A percentile compares a stretch with the other conserved stretches of the same genome.
These are phyloP conservation scores for Sminthurinus aureus DNA, from an alignment of 2,888 invertebrate species.

Conservation along the genomic window DNA sequence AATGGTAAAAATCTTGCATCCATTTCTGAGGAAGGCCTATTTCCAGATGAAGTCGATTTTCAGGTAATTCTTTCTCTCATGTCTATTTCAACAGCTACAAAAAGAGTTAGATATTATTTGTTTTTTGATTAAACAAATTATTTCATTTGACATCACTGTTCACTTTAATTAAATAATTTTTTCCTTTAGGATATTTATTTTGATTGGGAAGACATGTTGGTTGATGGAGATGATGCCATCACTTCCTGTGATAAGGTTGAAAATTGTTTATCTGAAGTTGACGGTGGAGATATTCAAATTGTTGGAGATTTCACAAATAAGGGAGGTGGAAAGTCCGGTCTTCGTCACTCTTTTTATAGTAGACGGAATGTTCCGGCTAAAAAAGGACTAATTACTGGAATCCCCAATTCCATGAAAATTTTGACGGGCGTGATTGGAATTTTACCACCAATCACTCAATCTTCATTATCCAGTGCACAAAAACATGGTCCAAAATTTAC, in stretches of 20 bases:
- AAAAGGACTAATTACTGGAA: background rate
- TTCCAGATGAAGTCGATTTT: constrained; percentile 79
- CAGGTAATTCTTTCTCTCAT: constrained; percentile 67
- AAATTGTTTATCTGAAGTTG: constrained; percentile 57
- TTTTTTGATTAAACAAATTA: constrained; percentile 5
- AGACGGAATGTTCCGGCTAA: background rate
- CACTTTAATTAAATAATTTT: constrained; percentile 11
- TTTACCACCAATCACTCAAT: background rate
- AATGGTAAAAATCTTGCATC: constrained; percentile 73
- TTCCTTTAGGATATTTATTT: constrained; percentile 57
- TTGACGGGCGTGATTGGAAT: constrained; percentile 19
- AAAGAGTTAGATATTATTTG: background rate
- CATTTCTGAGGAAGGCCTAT: constrained; percentile 79
- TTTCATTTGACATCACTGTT: background rate
- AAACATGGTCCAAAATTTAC: background rate
- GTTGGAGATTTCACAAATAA: background rate
- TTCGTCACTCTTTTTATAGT: too few species aligned
- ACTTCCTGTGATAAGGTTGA: constrained; percentile 81
- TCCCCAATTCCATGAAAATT: constrained; percentile 6
- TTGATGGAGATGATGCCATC: constrained; percentile 76
- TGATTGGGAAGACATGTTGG: constrained; percentile 59
- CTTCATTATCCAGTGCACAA: background rate
- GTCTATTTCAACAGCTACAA: background rate
- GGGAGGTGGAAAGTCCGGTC: background rate
- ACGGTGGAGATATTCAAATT: constrained; percentile 71